Base-by-base conservation (phyloP, 2,797 vertebrate genomes). In the Monodelphis domestica region DNA sequence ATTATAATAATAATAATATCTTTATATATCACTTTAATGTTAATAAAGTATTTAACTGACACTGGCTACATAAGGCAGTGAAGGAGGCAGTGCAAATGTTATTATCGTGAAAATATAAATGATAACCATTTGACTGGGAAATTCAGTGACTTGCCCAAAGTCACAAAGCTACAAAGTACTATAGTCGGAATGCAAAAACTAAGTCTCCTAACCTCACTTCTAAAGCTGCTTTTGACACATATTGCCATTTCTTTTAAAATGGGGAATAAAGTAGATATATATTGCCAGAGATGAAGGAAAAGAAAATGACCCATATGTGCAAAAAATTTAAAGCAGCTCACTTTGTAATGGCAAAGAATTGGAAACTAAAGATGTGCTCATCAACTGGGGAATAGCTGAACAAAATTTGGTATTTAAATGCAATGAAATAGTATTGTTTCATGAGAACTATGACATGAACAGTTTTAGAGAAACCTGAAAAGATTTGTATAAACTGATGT, bases 11-110 rank as follows among this genome's bases (percentile, higher is more conserved):
- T 26, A 53, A 89, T 50, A 70, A 84, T 10, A 70, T 6, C 90
- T 89, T 91, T 95, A 29, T 88, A 93, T 89, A 54, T 87, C 26
- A 55, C 21, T n/a, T 89, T 53, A 15, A 50, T 59, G 30, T 70
- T 87, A 53, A 87, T 33, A 91, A 51, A 88, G 56, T 90, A 0
- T 6, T 21, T 91, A 70, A 38, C 17, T 63, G 45, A 21, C 15
- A 45, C n/a, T 28, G 45, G 45, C 52, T 53, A 78, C 11, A 52
- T 1, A 24, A 94, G 26, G 33, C 59, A 78, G n/a, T 38, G 38
- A 78, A 78, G 63, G 5, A 45, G 7, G n/a, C 63, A 38, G 2
- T 45, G 6, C 2, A 17, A 17, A 70, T 38, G 33, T 70, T 17
- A 45, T 45, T 10, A 50, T 84, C 38, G 26, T 38, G 9, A 84